Conservation (phyloP, 2,888 invertebrate genomes). For the Agonopterix heracliana region DNA sequence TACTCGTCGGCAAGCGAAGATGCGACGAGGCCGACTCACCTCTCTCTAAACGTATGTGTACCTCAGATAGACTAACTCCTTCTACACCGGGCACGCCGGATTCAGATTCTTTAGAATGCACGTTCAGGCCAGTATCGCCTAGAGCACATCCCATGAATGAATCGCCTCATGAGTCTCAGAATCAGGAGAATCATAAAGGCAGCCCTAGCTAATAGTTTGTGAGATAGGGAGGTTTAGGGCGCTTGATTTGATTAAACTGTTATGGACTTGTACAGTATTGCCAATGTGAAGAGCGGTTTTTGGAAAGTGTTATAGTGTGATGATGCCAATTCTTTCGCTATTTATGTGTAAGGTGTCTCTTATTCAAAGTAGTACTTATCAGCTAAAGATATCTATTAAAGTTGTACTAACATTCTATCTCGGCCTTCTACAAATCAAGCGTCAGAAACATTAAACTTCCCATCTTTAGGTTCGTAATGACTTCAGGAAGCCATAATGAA, state of each 20-base stretch:
- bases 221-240: neutral
- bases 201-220: slow-evolving; percentile 53
- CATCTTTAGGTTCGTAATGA: no score
- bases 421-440: no score
- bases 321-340: no score
- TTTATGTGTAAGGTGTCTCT: no score
- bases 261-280: no score
- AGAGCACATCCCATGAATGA: slow-evolving; percentile 51
- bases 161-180: slow-evolving; percentile 33
- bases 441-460: no score
- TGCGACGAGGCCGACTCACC: slow-evolving; percentile 77
- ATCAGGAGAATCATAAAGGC: slow-evolving; percentile 47
- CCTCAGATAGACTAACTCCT: slow-evolving; percentile 48
- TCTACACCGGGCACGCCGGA: slow-evolving; percentile 62
- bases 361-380: no score
- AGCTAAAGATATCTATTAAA: no score
- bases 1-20: slow-evolving; percentile 77
- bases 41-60: slow-evolving; percentile 58
- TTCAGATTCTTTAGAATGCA: slow-evolving; percentile 66
- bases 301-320: no score
- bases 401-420: no score
- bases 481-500: slow-evolving; percentile 5
- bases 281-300: no score
- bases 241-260: no score
- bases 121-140: slow-evolving; percentile 69